A percentile compares a stretch with the other conserved stretches of the same genome.
phyloP scores from a whole-genome alignment of 2,797 vertebrate species.

The Myotis pilosus region DNA sequence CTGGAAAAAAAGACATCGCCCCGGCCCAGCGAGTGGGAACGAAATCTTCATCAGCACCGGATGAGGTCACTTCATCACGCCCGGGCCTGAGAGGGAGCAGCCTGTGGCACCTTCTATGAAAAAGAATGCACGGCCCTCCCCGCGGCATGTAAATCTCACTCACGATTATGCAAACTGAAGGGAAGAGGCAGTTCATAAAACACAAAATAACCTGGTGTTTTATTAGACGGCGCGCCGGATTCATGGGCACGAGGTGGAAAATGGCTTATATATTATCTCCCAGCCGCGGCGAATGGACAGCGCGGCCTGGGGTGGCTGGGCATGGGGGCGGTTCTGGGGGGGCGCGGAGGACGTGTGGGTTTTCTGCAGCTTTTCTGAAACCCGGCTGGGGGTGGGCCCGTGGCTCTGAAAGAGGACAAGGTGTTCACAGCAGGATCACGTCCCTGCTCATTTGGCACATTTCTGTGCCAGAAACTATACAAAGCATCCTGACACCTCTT shows the following conservation, averaged over 20 bases:
- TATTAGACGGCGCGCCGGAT: constrained; percentile 61
- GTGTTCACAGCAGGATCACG: too few species aligned
- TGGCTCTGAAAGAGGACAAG: too few species aligned
- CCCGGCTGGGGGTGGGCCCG: too few species aligned
- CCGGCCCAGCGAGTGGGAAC: constrained; percentile 83
- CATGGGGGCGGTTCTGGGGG: not conserved
- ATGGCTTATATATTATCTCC: constrained; percentile 49
- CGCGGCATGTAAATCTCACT: constrained; percentile 83
- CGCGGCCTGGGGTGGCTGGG: not conserved
- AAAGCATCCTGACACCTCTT: too few species aligned
- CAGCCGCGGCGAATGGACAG: constrained; percentile 35
- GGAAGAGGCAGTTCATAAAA: constrained; percentile 83
- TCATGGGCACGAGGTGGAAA: constrained; percentile 27
- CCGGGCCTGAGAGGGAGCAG: constrained; percentile 50
- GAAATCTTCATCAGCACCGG: constrained; percentile 83
- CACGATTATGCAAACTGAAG: constrained; percentile 81
- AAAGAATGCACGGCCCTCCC: constrained; percentile 74
- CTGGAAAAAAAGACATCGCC: constrained; percentile 85
- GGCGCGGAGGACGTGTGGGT: not conserved
- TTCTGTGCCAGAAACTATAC: too few species aligned
- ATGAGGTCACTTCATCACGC: constrained; percentile 82
- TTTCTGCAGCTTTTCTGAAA: constrained; percentile 32
- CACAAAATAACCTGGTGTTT: constrained; percentile 77
- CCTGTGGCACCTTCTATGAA: constrained; percentile 79
- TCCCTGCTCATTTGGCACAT: too few species aligned